Percentiles rank a stretch among this genome's conserved stretches.
phyloP scores from a whole-genome alignment of 2,797 vertebrate species.

The Neostethus bicornis region DNA sequence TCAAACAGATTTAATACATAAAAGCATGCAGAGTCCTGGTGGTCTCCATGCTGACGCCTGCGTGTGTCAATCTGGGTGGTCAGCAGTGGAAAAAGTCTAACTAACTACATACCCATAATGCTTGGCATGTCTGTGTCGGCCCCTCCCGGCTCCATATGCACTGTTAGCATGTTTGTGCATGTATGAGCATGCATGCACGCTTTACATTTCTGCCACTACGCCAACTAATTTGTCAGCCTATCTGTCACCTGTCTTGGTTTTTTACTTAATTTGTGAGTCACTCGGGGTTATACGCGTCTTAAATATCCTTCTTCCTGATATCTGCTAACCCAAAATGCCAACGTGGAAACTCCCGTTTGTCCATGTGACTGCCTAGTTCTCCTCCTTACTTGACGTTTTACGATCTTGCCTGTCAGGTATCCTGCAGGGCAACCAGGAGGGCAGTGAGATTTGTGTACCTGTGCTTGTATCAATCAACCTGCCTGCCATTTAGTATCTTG shows the following conservation, averaged over 20 bases:
- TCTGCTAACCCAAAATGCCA: constrained; percentile 25
- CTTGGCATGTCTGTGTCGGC: constrained; percentile 68
- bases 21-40: constrained; percentile 39
- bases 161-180: constrained; percentile 23
- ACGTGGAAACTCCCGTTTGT: constrained; percentile 41
- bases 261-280: constrained; percentile 36
- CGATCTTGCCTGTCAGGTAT: constrained; percentile 18
- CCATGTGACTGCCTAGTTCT: constrained; percentile 15
- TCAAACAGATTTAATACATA: constrained; percentile 29
- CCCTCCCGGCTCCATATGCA: constrained; percentile 59
- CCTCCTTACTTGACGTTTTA: constrained; percentile 28
- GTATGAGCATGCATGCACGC: constrained; percentile 10
- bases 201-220: constrained; percentile 32
- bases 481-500: constrained; percentile 41
- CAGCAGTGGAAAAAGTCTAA: constrained; percentile 66
- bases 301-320: constrained; percentile 37
- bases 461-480: not conserved
- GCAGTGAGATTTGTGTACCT: not conserved
- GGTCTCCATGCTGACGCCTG: constrained; percentile 53
- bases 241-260: constrained; percentile 44
- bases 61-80: constrained; percentile 75
- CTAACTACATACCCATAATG: constrained; percentile 75
- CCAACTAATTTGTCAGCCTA: constrained; percentile 41
- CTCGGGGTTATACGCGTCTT: constrained; percentile 26
- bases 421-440: not conserved